These are phyloP conservation scores for Aurelia aurita complex sp. Pacific DNA, from an alignment of 30 jellyfish, hydroid and myxozoan genomes.

Conservation along the genomic window DNA sequence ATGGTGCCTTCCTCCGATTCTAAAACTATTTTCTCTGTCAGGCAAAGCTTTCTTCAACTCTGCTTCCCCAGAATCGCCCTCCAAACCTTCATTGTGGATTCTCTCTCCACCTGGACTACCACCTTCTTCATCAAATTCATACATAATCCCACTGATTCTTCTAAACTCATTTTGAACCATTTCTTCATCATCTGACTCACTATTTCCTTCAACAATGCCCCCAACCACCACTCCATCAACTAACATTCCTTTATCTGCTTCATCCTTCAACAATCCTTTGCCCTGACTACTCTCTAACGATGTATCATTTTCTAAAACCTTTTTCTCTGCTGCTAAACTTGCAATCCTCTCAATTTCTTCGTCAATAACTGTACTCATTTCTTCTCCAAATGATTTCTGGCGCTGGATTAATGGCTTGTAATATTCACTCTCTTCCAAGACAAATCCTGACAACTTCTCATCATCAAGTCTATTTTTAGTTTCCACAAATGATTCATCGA, in stretches of 20 bases:
- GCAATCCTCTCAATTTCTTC: constrained; percentile 32
- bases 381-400: constrained; percentile 48
- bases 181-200: background rate
- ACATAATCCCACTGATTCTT: background rate
- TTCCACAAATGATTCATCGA: constrained; percentile 23
- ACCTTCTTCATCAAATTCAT: background rate
- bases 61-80: background rate
- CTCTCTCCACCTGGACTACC: background rate
- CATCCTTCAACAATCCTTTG: background rate
- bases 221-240: background rate
- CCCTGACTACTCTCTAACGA: constrained; percentile 7
- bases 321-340: background rate
- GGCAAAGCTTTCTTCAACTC: background rate
- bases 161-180: background rate
- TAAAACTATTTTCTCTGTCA: background rate
- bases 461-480: constrained; percentile 24
- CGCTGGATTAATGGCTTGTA: constrained; percentile 43
- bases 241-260: background rate
- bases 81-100: background rate
- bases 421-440: constrained; percentile 27
- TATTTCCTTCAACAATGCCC: background rate
- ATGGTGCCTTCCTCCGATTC: constrained; percentile 2
- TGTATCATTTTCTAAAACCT: background rate
- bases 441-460: constrained; percentile 6
- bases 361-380: constrained; percentile 10